A percentile compares a stretch with the other conserved stretches of the same genome.
Evolutionary conservation across 2,797 vertebrate species (phyloP).

Genomic region (Falco concolor): DNA sequence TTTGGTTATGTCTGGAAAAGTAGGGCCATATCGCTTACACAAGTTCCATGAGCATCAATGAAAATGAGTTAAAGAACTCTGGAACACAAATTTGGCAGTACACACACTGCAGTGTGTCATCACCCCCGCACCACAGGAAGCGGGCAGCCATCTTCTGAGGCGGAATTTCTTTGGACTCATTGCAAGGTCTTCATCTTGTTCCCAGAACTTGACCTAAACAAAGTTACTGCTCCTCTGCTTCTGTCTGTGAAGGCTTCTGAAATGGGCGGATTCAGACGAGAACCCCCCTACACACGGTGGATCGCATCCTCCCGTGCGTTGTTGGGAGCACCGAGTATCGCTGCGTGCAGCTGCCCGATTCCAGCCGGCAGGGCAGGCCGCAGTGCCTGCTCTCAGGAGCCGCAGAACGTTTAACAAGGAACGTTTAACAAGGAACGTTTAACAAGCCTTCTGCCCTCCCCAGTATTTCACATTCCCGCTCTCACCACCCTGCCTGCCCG

Average conservation of each 20-base stretch:
- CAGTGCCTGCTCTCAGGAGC: rapidly evolving
- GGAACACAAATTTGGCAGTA: constrained; percentile 36
- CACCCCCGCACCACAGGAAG: not conserved
- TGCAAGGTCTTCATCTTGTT: constrained; percentile 36
- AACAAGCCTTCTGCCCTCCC: not conserved
- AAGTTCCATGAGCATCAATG: not conserved
- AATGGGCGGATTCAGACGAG: not conserved
- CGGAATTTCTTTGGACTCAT: not conserved
- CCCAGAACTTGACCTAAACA: constrained; percentile 51
- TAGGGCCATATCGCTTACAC: not conserved
- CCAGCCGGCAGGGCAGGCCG: not conserved
- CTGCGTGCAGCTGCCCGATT: not conserved
- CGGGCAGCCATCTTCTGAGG: not conserved
- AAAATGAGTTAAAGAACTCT: not conserved
- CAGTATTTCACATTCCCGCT: not conserved
- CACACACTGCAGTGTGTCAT: not conserved
- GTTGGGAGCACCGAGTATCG: not conserved
- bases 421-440: too few species aligned
- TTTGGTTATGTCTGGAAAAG: not conserved
- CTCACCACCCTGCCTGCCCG: not conserved
- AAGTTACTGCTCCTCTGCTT: not conserved
- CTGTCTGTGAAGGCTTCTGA: not conserved
- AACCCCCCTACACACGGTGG: not conserved
- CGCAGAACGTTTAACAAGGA: not conserved
- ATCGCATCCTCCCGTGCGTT: not conserved